Conservation (phyloP, 2,797 vertebrate genomes). For the Danio kyathit region DNA sequence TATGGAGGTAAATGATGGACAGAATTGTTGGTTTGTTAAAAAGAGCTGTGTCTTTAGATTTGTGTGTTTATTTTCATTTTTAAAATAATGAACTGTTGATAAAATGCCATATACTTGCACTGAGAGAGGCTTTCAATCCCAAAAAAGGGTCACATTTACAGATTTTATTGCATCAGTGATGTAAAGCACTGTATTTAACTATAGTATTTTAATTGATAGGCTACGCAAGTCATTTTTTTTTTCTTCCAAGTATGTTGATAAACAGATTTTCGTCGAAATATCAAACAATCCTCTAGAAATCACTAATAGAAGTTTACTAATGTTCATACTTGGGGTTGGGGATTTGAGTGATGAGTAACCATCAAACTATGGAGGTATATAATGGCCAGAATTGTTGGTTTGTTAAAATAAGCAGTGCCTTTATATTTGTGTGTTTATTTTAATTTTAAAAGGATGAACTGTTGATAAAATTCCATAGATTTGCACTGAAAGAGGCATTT, state of each 20-base stretch:
- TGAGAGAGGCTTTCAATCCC: not conserved
- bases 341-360: conserved; percentile 45
- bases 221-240: not conserved
- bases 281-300: conserved; percentile 20
- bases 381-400: not conserved
- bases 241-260: not conserved
- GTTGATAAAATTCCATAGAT: too few species aligned
- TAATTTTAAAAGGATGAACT: too few species aligned
- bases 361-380: conserved; percentile 17
- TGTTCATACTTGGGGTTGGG: conserved; percentile 59
- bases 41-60: not conserved
- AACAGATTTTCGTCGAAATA: conserved; percentile 9
- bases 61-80: too few species aligned
- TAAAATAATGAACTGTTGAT: not conserved
- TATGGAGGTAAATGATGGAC: not conserved
- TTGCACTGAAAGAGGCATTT: not conserved
- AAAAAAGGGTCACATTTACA: too few species aligned
- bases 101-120: not conserved
- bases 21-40: not conserved
- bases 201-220: too few species aligned
- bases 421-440: not conserved
- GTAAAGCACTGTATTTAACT: too few species aligned
- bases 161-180: too few species aligned
- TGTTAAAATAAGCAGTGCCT: not conserved
- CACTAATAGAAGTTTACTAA: conserved; percentile 66